Conservation (phyloP, 2,888 invertebrate genomes). For the Osedax fenrisi region DNA sequence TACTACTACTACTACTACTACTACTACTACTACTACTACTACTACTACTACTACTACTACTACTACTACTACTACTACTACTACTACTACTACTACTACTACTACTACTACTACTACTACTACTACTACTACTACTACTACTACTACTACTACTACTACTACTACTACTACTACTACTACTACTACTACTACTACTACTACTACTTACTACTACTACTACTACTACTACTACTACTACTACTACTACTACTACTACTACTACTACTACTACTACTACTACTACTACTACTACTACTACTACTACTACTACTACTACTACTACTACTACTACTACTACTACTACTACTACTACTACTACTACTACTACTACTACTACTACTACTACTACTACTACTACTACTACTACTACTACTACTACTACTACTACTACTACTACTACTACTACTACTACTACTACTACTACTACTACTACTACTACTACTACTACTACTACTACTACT, state of each 20-base stretch:
- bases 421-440: constrained; percentile 6
- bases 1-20: no score
- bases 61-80: no score
- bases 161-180: constrained; percentile 13
- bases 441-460: constrained; percentile 1
- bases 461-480: constrained; percentile 9
- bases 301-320: not conserved
- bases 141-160: constrained; percentile 9
- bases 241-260: constrained; percentile 14
- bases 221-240: constrained; percentile 9
- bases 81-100: no score
- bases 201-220: constrained; percentile 9
- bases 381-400: constrained; percentile 14
- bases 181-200: constrained; percentile 9
- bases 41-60: no score
- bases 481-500: constrained; percentile 5
- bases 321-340: not conserved
- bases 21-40: no score
- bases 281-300: constrained; percentile 4
- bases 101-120: constrained; percentile 9
- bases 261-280: constrained; percentile 15
- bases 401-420: constrained; percentile 2
- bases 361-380: constrained; percentile 5
- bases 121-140: constrained; percentile 9
- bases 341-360: constrained; percentile 9